These are phyloP conservation scores for Botia kubotai DNA, from an alignment of 2,797 vertebrate genomes.

Conservation along the genomic window DNA sequence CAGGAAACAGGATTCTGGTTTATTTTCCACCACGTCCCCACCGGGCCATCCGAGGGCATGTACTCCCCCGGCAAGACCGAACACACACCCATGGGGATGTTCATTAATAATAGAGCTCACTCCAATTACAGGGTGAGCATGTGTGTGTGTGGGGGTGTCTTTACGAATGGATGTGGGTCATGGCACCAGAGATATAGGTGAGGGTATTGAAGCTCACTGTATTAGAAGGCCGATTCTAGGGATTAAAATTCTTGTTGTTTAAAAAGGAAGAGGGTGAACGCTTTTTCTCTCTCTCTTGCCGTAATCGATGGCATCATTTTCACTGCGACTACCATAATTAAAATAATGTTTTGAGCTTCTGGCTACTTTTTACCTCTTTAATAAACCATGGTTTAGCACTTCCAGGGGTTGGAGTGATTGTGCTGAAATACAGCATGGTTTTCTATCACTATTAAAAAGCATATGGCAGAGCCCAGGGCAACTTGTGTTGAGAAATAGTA, in stretches of 20 bases:
- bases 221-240: conserved; percentile 46
- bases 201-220: neutral
- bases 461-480: conserved; percentile 36
- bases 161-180: conserved; percentile 4
- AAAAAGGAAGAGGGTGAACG: conserved; percentile 1
- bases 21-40: conserved; percentile 93
- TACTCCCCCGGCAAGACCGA: conserved; percentile 91
- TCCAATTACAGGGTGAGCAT: conserved; percentile 93
- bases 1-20: conserved; percentile 99
- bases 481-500: neutral
- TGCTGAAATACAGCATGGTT: conserved; percentile 14
- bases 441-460: conserved; percentile 28
- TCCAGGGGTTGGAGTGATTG: conserved; percentile 7
- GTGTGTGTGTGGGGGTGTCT: neutral
- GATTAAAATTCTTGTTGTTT: conserved; percentile 61
- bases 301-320: conserved; percentile 42
- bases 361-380: conserved; percentile 32
- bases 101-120: conserved; percentile 93
- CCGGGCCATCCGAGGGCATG: conserved; percentile 89
- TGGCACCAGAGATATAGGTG: conserved; percentile 9
- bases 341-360: conserved; percentile 45
- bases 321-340: conserved; percentile 37
- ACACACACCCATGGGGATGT: conserved; percentile 90
- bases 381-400: conserved; percentile 36
- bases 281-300: neutral